phyloP scores from a whole-genome alignment of 1,140 invertebrate species.

The Conus ventricosus region DNA sequence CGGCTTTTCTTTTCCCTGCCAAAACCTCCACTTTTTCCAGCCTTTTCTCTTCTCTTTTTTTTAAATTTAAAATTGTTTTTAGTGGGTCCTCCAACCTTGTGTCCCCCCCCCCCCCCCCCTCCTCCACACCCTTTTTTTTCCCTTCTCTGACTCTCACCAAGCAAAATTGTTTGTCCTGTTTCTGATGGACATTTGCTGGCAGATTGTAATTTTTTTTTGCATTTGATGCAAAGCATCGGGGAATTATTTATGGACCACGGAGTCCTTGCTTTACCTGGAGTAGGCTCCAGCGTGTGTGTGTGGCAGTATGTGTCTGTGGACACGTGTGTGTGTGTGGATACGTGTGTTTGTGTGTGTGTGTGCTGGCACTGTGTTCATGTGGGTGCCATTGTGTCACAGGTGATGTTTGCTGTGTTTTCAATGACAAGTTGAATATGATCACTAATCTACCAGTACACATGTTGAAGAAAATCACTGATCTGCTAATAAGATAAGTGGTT shows the following conservation, averaged over 20 bases:
- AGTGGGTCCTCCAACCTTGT: background rate
- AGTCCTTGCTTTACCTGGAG: too few species aligned
- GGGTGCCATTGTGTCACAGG: too few species aligned
- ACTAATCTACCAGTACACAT: background rate
- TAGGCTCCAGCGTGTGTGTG: background rate
- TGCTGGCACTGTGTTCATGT: background rate
- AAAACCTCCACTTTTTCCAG: too few species aligned
- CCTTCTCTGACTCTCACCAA: background rate
- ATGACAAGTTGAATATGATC: background rate
- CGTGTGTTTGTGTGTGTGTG: background rate
- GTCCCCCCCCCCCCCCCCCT: background rate
- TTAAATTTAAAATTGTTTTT: too few species aligned
- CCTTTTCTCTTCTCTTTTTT: too few species aligned
- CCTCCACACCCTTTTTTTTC: background rate
- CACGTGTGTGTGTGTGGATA: conserved; percentile 9
- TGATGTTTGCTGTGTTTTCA: background rate
- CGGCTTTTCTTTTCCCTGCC: too few species aligned
- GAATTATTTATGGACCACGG: too few species aligned
- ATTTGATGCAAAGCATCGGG: too few species aligned
- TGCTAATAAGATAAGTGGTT: background rate
- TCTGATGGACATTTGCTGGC: too few species aligned
- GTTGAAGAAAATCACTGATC: too few species aligned
- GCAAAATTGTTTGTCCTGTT: too few species aligned
- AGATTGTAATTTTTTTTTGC: too few species aligned
- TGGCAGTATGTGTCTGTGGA: background rate